Conservation (phyloP, 1,140 invertebrate genomes). For the Polypedilum pembai region DNA sequence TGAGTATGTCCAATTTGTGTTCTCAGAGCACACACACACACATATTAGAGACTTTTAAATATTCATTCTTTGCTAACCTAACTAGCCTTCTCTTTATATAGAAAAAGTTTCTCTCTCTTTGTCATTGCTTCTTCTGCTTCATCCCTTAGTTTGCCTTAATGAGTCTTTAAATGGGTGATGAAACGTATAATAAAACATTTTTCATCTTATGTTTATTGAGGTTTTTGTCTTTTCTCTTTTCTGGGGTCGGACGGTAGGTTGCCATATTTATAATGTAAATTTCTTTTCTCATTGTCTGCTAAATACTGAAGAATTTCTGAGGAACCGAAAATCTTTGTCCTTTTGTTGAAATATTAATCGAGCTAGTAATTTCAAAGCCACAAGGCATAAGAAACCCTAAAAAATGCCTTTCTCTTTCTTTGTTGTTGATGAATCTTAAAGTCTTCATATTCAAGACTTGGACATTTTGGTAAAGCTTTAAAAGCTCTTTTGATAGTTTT, state of each 20-base stretch:
- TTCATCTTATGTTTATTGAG: not conserved
- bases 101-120: no score
- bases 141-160: not conserved
- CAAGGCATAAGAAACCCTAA: not conserved
- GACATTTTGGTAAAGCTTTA: not conserved
- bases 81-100: no score
- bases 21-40: not conserved
- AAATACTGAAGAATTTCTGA: not conserved
- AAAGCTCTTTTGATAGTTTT: no score
- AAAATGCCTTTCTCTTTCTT: not conserved
- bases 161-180: constrained; percentile 16
- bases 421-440: not conserved
- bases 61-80: no score
- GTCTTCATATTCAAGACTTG: not conserved
- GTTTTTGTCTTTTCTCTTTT: not conserved
- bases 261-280: no score
- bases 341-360: constrained; percentile 9
- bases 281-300: no score
- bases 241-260: no score
- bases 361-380: not conserved
- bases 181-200: constrained; percentile 14
- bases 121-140: no score
- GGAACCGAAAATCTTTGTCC: not conserved
- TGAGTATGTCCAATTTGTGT: no score
- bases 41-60: not conserved